These are phyloP conservation scores for Eublepharis macularius DNA, from an alignment of 2,113 vertebrate species.

Conservation along the genomic window DNA sequence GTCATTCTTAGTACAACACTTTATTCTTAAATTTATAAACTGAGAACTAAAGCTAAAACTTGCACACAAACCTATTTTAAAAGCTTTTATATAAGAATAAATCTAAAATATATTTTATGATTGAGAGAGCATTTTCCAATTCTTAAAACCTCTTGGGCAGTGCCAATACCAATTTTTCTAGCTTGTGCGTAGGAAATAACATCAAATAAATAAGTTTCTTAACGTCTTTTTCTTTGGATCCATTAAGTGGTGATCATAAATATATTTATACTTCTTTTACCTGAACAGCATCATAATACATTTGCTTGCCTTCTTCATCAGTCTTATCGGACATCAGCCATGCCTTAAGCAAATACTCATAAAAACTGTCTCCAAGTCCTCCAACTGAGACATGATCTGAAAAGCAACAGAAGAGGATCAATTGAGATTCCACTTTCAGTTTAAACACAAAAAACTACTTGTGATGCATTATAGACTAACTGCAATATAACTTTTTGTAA, in stretches of 20 bases:
- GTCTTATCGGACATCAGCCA: conserved; percentile 97
- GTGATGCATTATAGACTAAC: conserved; percentile 35
- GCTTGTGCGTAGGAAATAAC: not conserved
- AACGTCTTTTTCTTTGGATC: conserved; percentile 39
- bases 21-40: not conserved
- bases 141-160: not conserved
- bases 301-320: conserved; percentile 92
- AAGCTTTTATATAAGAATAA: not conserved
- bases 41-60: not conserved
- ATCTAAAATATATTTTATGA: not conserved
- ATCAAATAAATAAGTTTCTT: not conserved
- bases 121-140: not conserved
- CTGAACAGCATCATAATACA: conserved; percentile 96
- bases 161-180: not conserved
- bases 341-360: conserved; percentile 98
- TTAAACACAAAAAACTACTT: conserved; percentile 49
- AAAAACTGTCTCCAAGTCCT: conserved; percentile 97
- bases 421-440: conserved; percentile 57
- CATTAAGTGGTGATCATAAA: conserved; percentile 50
- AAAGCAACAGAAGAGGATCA: conserved; percentile 55
- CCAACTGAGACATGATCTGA: conserved; percentile 96
- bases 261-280: conserved; percentile 77
- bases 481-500: conserved; percentile 26
- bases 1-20: not conserved
- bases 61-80: not conserved